Percentiles rank a stretch among this genome's conserved stretches.
phyloP scores from a whole-genome alignment of 2,888 invertebrate genomes.

The Diaperis boleti region DNA sequence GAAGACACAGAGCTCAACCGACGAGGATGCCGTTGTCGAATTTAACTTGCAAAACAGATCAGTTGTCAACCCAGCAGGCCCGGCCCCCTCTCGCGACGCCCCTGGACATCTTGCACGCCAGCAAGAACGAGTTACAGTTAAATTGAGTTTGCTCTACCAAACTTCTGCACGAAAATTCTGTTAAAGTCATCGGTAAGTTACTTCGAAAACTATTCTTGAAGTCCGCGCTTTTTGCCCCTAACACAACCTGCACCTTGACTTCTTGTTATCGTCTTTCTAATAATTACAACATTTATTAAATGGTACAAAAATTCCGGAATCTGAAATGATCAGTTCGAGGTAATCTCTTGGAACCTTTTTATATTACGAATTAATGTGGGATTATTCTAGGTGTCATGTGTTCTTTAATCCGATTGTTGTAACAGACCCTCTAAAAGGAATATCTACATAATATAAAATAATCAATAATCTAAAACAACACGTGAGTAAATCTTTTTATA shows the following conservation, averaged over 20 bases:
- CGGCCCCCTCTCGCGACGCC: constrained; percentile 43
- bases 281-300: constrained; percentile 1
- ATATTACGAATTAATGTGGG: no score
- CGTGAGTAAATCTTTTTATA: no score
- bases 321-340: no score
- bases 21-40: constrained; percentile 46
- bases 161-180: constrained; percentile 54
- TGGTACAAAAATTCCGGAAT: no score
- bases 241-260: background rate
- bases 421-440: no score
- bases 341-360: no score
- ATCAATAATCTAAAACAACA: no score
- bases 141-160: constrained; percentile 59
- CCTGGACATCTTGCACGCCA: constrained; percentile 57
- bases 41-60: constrained; percentile 63
- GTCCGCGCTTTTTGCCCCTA: constrained; percentile 19
- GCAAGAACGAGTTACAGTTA: constrained; percentile 59
- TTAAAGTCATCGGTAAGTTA: constrained; percentile 48
- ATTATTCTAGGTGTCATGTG: no score
- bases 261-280: background rate
- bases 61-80: constrained; percentile 56
- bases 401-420: no score
- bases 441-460: no score
- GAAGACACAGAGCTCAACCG: constrained; percentile 44
- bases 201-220: constrained; percentile 39